A percentile compares a stretch with the other conserved stretches of the same genome.
Evolutionary conservation across 2,113 vertebrate genomes (phyloP).

Genomic region (Datnioides undecimradiatus): DNA sequence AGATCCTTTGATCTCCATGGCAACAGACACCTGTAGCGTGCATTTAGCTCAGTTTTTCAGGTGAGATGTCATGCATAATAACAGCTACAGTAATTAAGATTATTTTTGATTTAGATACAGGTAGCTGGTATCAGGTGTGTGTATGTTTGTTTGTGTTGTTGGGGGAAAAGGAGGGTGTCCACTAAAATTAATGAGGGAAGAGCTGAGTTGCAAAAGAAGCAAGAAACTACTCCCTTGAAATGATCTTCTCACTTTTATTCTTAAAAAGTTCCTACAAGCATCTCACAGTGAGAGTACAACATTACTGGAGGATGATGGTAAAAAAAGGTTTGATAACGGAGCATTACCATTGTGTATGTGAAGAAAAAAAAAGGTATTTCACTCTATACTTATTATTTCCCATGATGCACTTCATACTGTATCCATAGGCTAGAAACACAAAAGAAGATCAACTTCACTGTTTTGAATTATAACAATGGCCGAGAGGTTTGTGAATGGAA

Average conservation of each 20-base stretch:
- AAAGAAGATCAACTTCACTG: conserved; percentile 39
- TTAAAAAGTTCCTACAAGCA: neutral
- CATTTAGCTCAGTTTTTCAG: conserved; percentile 15
- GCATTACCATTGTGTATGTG: neutral
- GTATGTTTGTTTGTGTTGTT: conserved; percentile 30
- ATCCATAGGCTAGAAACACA: conserved; percentile 41
- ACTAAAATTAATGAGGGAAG: conserved; percentile 59
- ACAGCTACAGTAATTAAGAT: conserved; percentile 70
- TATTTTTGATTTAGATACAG: conserved; percentile 66
- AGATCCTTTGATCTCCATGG: conserved; percentile 60
- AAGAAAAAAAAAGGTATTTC: conserved; percentile 20
- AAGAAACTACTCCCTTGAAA: conserved; percentile 10
- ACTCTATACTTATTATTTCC: conserved; percentile 34
- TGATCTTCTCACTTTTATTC: neutral
- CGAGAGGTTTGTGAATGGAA: conserved; percentile 34
- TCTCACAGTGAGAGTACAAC: neutral
- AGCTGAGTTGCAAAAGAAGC: conserved; percentile 20
- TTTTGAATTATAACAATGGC: conserved; percentile 43
- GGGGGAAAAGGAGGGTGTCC: conserved; percentile 1
- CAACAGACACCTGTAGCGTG: conserved; percentile 53
- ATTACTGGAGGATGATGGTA: neutral
- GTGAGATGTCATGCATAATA: conserved; percentile 60
- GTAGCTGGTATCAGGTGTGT: conserved; percentile 50
- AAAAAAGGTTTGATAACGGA: conserved; percentile 8
- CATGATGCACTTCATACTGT: conserved; percentile 29